Percentiles rank a stretch among this genome's conserved stretches.
Conservation (phyloP, 2,113 vertebrate species). For the Sminthopsis crassicaudata region DNA sequence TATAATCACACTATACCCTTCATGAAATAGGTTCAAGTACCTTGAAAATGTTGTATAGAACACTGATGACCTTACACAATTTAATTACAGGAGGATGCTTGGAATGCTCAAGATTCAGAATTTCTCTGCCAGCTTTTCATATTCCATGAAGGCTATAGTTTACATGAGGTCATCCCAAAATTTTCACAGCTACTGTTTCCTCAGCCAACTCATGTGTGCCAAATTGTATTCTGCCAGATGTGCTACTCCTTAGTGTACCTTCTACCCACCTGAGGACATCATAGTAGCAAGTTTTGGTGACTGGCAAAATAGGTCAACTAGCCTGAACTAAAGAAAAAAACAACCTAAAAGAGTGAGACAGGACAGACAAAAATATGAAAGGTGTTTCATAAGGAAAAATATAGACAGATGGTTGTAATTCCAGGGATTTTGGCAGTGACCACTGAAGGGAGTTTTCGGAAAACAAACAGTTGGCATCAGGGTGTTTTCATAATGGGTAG, state of each 20-base stretch:
- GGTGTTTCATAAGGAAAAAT: neutral
- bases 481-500: neutral
- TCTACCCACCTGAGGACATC: neutral
- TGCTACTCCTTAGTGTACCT: neutral
- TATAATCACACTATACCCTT: neutral
- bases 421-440: neutral
- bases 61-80: neutral
- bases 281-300: neutral
- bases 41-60: neutral
- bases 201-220: neutral
- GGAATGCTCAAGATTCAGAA: neutral
- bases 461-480: neutral
- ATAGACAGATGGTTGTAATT: neutral
- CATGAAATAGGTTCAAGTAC: neutral
- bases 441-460: neutral
- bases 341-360: neutral
- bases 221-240: neutral
- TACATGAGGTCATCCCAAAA: neutral
- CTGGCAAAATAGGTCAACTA: neutral
- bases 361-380: neutral
- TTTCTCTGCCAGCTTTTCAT: neutral
- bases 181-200: neutral
- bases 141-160: neutral
- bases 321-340: neutral
- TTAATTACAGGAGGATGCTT: neutral